phyloP scores from a whole-genome alignment of 2,113 vertebrate genomes.

The Rhynchopsitta pachyrhyncha region DNA sequence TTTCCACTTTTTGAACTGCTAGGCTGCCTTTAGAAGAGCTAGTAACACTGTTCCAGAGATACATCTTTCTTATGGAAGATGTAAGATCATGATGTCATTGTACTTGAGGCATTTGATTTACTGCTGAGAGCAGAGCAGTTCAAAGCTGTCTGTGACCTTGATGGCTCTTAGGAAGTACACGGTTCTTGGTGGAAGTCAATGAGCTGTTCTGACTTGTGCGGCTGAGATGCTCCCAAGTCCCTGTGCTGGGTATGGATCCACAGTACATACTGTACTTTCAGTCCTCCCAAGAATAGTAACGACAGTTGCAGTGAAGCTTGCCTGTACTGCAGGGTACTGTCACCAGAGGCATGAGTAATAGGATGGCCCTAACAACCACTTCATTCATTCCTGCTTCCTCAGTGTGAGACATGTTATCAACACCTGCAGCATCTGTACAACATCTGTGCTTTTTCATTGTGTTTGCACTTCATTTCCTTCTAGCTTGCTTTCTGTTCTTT shows the following conservation, averaged over 20 bases:
- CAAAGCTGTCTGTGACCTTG: slow-evolving; percentile 19
- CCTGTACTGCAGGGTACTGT: neutral
- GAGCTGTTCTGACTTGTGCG: neutral
- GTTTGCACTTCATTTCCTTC: slow-evolving; percentile 4
- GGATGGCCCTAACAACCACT: neutral
- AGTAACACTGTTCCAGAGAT: neutral
- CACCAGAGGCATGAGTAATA: neutral
- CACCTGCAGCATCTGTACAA: neutral
- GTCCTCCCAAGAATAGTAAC: slow-evolving; percentile 31
- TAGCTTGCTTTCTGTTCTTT: neutral
- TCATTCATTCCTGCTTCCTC: neutral
- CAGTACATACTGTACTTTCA: neutral
- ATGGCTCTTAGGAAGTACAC: neutral
- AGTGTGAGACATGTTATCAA: neutral
- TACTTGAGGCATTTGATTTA: neutral
- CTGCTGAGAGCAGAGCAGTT: neutral
- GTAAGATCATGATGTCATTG: neutral
- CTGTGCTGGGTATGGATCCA: neutral
- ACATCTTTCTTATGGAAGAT: neutral
- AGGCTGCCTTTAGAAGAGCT: slow-evolving; percentile 12
- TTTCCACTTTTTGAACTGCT: neutral
- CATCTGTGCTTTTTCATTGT: neutral
- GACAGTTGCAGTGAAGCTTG: neutral
- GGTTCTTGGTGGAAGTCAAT: neutral
- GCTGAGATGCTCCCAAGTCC: neutral